A percentile compares a stretch with the other conserved stretches of the same genome.
These are phyloP conservation scores for Poecilus cupreus DNA, from an alignment of 2,888 invertebrate species.

Conservation along the genomic window DNA sequence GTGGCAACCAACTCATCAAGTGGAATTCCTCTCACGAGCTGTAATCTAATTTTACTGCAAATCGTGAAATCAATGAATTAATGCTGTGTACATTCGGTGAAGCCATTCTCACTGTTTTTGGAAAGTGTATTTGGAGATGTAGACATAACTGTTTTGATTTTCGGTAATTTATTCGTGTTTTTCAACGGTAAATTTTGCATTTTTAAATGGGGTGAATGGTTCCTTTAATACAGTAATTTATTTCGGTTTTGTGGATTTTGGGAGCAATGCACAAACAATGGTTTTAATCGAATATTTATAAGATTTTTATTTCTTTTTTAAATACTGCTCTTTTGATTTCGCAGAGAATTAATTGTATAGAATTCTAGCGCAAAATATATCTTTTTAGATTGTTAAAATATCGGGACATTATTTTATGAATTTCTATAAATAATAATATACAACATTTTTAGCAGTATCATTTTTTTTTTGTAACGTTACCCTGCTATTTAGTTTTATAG, in stretches of 20 bases:
- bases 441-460: too few species aligned
- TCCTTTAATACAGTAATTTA: too few species aligned
- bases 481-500: too few species aligned
- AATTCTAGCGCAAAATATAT: too few species aligned
- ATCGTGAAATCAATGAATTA: not conserved
- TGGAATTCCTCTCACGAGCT: not conserved
- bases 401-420: too few species aligned
- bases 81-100: not conserved
- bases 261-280: not conserved
- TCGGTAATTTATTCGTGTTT: not conserved
- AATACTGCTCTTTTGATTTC: too few species aligned
- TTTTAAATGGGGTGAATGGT: not conserved
- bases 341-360: too few species aligned
- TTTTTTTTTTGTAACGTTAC: too few species aligned
- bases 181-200: not conserved
- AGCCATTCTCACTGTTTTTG: not conserved
- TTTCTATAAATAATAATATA: too few species aligned
- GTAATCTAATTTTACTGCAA: slow-evolving; percentile 18
- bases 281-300: not conserved
- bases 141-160: not conserved
- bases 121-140: not conserved
- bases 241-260: not conserved
- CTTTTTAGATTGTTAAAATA: too few species aligned
- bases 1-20: not conserved
- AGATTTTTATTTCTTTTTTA: not conserved